These are phyloP conservation scores for Blennius ocellaris DNA, from an alignment of 2,113 vertebrate genomes.

Conservation along the genomic window DNA sequence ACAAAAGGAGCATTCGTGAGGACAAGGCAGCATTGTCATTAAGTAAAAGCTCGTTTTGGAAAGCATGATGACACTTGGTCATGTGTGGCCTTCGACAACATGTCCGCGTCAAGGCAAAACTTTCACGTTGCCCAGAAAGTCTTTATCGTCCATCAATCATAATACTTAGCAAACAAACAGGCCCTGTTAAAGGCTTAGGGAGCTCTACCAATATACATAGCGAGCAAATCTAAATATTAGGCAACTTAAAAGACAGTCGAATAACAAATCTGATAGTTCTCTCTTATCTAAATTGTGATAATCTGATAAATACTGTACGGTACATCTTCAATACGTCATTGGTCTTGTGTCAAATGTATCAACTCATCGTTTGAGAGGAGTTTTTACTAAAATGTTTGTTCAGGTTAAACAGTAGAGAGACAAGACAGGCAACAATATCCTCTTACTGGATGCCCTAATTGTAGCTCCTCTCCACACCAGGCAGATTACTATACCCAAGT, in stretches of 20 bases:
- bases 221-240: too few species aligned
- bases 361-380: too few species aligned
- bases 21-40: slow-evolving; percentile 62
- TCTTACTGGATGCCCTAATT: neutral
- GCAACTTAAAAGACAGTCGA: too few species aligned
- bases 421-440: neutral
- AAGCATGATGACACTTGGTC: slow-evolving; percentile 40
- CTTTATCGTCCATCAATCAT: neutral
- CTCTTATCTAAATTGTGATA: too few species aligned
- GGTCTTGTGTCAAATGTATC: too few species aligned
- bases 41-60: slow-evolving; percentile 52
- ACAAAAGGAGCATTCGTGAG: slow-evolving; percentile 78
- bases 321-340: too few species aligned
- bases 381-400: too few species aligned
- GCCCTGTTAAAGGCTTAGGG: too few species aligned
- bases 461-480: slow-evolving; percentile 14
- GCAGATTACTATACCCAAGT: slow-evolving; percentile 33
- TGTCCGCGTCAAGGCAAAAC: neutral
- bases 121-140: slow-evolving; percentile 13
- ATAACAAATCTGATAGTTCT: too few species aligned
- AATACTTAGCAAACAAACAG: too few species aligned
- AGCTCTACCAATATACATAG: too few species aligned
- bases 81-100: slow-evolving; percentile 14
- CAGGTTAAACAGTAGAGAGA: neutral
- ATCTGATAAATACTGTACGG: too few species aligned